phyloP scores from a whole-genome alignment of 2,888 invertebrate genomes.

The Platycnemis pennipes region DNA sequence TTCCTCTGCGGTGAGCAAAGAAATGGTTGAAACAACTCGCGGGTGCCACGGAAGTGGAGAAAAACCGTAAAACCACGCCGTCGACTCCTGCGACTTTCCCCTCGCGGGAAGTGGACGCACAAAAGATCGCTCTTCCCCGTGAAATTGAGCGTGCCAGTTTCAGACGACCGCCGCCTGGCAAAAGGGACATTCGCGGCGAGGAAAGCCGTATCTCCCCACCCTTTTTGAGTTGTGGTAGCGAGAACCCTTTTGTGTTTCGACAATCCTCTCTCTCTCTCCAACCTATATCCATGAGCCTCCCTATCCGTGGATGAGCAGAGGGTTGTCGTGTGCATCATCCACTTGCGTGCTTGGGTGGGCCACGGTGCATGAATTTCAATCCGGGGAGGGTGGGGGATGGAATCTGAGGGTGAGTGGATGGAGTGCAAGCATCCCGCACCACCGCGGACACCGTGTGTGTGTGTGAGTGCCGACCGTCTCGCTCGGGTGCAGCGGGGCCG shows the following conservation, averaged over 20 bases:
- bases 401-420: background rate
- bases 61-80: constrained; percentile 15
- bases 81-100: background rate
- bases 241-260: background rate
- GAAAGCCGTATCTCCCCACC: background rate
- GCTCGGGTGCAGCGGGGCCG: background rate
- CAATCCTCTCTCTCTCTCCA: background rate
- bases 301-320: background rate
- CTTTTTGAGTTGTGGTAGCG: background rate
- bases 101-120: background rate
- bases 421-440: background rate
- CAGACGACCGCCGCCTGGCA: background rate
- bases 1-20: too few relatives aligned
- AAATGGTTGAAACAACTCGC: background rate
- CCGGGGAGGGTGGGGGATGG: background rate
- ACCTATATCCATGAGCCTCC: background rate
- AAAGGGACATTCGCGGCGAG: too few relatives aligned
- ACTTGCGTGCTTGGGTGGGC: background rate
- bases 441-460: background rate
- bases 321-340: background rate
- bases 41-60: background rate
- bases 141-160: constrained; percentile 7
- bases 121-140: background rate
- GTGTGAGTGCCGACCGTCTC: background rate
- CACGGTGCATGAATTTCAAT: background rate